Conservation (phyloP, 2,113 vertebrate genomes). For the Myocastor coypus region DNA sequence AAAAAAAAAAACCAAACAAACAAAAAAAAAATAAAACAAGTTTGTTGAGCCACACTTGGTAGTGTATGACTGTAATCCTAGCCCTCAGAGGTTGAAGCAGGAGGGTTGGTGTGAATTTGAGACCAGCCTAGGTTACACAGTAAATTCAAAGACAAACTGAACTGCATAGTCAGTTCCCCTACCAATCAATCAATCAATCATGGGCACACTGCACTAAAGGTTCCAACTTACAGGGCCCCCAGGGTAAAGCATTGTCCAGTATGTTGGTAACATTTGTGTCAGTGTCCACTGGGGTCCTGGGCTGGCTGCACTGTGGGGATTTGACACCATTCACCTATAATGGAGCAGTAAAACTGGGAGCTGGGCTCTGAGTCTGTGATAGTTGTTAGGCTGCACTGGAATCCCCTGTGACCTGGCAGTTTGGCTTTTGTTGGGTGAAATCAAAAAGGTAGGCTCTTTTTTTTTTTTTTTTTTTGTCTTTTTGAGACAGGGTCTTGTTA, state of each 20-base stretch:
- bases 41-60: neutral
- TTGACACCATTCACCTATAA: neutral
- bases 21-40: no score
- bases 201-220: no score
- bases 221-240: no score
- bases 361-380: neutral
- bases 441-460: no score
- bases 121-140: neutral
- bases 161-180: neutral
- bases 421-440: neutral
- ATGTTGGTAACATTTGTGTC: neutral
- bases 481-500: no score
- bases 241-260: neutral
- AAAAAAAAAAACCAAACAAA: no score
- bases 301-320: neutral
- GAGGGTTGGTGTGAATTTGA: neutral
- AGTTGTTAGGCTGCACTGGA: neutral
- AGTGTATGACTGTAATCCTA: neutral
- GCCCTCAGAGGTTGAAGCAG: neutral
- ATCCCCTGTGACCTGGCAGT: neutral
- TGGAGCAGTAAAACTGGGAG: neutral
- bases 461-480: no score
- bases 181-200: neutral
- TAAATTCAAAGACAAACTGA: neutral
- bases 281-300: neutral